Conservation (phyloP, 1,140 invertebrate species). For the Samia ricini region DNA sequence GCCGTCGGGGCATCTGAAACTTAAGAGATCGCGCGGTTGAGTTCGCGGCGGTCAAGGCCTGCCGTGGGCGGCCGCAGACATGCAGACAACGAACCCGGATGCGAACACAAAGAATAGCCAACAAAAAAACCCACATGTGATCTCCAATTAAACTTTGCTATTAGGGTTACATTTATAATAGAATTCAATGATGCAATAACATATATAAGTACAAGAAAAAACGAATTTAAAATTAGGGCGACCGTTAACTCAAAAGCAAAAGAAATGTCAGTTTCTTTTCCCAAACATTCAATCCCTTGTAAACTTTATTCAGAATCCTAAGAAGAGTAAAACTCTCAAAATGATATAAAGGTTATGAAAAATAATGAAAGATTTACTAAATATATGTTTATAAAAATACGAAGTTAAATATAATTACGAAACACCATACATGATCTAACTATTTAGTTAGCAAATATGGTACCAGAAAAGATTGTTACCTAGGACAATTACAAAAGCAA, state of each 20-base stretch:
- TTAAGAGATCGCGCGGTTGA: constrained; percentile 18
- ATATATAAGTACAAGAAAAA: neutral
- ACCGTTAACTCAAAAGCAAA: neutral
- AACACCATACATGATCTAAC: neutral
- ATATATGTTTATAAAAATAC: neutral
- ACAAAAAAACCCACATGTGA: constrained; percentile 32
- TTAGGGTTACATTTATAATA: neutral
- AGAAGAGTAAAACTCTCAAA: no score
- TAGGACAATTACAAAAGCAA: constrained; percentile 16
- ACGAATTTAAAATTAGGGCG: neutral
- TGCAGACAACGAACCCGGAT: constrained; percentile 59
- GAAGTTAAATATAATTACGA: neutral
- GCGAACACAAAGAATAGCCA: constrained; percentile 22
- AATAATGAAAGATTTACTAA: no score
- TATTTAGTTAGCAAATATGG: constrained; percentile 15
- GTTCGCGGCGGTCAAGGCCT: constrained; percentile 68
- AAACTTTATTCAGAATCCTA: no score
- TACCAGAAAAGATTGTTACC: constrained; percentile 4
- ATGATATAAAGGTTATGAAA: no score
- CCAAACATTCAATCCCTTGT: no score
- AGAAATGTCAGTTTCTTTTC: neutral
- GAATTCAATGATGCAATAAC: neutral
- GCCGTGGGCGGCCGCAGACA: constrained; percentile 49
- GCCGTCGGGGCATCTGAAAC: neutral
- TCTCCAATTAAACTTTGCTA: neutral